These are phyloP conservation scores for Halocynthia roretzi DNA, from an alignment of 23 tunicate species.

Conservation along the genomic window DNA sequence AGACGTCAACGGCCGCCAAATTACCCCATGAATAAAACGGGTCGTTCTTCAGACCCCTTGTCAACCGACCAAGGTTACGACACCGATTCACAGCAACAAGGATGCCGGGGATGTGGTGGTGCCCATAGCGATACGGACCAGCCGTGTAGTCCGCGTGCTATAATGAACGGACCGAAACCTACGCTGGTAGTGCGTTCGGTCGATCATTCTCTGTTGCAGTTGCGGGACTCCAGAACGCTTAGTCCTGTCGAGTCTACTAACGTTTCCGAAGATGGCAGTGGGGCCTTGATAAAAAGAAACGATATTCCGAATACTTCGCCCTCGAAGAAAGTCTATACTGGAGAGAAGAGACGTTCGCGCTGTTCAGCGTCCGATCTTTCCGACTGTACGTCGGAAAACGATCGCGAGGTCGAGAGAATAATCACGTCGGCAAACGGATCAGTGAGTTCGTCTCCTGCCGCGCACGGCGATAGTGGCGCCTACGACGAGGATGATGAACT, in stretches of 20 bases:
- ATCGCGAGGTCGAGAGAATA: conserved; percentile 69
- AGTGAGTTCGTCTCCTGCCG: conserved; percentile 15
- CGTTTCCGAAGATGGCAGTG: conserved; percentile 5
- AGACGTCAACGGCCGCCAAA: conserved; percentile 2
- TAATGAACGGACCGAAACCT: conserved; percentile 1
- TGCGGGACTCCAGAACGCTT: too few species aligned
- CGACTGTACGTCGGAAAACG: conserved; percentile 62
- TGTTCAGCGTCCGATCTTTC: conserved; percentile 33
- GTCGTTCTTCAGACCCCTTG: conserved; percentile 64
- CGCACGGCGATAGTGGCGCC: background rate
- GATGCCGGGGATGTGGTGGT: conserved; percentile 13
- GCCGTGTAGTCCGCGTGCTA: conserved; percentile 16
- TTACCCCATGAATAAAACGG: conserved; percentile 10
- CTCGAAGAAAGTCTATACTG: background rate
- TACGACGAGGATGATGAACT: background rate
- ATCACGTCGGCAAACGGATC: conserved; percentile 20
- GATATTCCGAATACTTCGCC: conserved; percentile 9
- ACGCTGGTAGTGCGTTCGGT: conserved; percentile 15
- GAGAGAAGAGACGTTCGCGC: background rate
- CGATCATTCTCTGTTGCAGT: background rate
- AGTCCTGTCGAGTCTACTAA: background rate
- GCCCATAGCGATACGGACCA: conserved; percentile 23
- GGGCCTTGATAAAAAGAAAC: background rate
- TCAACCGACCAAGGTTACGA: conserved; percentile 97
- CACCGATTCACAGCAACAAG: conserved; percentile 75